phyloP scores from a whole-genome alignment of 2,888 invertebrate species.

The Perizoma affinitatum region DNA sequence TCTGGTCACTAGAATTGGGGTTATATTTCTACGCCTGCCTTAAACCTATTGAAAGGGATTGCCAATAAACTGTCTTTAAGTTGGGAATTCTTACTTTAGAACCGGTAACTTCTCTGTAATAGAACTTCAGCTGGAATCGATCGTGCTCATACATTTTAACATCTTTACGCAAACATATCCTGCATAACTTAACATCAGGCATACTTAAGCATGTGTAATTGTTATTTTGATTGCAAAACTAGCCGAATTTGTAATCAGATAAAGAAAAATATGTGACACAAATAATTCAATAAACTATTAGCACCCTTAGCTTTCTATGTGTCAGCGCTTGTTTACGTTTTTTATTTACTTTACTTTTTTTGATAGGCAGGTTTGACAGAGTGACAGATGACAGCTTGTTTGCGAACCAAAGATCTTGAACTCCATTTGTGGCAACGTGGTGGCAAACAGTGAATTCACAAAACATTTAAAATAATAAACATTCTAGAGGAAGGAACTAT shows the following conservation, averaged over 20 bases:
- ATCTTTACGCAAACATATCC: slow-evolving; percentile 62
- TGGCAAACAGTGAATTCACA: no score
- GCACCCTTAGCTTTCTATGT: not conserved
- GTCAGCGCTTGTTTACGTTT: slow-evolving; percentile 7
- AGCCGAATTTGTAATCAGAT: not conserved
- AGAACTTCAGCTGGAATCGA: slow-evolving; percentile 57
- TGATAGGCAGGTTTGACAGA: not conserved
- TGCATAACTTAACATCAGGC: slow-evolving; percentile 60
- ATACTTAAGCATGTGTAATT: slow-evolving; percentile 34
- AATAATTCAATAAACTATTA: not conserved
- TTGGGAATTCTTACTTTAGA: slow-evolving; percentile 52
- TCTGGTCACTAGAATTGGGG: no score
- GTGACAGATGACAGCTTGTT: no score
- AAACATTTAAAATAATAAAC: no score
- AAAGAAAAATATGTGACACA: not conserved
- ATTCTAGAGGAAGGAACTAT: no score
- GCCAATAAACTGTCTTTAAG: not conserved
- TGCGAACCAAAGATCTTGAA: no score
- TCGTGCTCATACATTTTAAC: slow-evolving; percentile 58
- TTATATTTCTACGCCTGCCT: no score
- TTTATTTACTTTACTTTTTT: not conserved
- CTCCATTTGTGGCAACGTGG: no score
- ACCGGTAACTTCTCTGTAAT: slow-evolving; percentile 67
- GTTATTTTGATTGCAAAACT: not conserved
- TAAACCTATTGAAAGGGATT: not conserved